Evolutionary conservation across 2,888 invertebrate species (phyloP), one percentile per base, ranked within the genome.

Genomic region (Argyresthia goedartella): DNA sequence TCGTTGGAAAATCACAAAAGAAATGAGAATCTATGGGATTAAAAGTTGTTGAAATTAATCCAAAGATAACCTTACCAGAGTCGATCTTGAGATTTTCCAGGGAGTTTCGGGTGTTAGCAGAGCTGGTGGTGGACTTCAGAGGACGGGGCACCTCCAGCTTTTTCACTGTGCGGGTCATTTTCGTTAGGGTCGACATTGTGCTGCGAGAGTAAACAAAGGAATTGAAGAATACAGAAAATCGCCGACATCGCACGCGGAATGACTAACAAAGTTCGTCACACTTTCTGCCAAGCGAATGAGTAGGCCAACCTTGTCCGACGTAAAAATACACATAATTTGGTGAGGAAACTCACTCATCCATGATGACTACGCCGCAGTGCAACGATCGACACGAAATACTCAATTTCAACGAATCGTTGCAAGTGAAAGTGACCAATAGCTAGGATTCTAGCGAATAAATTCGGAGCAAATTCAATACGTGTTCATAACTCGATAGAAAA

Each of bases 81-180:
- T 80, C 87, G 73, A 85, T 87, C 81, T 82, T 88, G 70, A 82
- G 78, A 63, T 88, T 88, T 66, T 82, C 67, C 60, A 82, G 76
- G 56, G 86, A 87, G 65, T 84, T 87, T 60, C 86, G 81, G 66
- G 81, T 85, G 70, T 84, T 87, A 64, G 86, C 80, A 59, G 84
- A 78, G 69, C 89, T 88, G 61, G 89, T 89, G 60, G 89, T 87
- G 60, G 84, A 81, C 81, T 92, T 93, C 61, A 92, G 81, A 67
- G 92, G 92, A 76, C 92, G 89, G 63, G 93, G 92, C 69, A 92
- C 90, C 81, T 93, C 92, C 65, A 92, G 86, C 84, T 92, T 92
- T 79, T 92, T 92, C 55, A 91, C 89, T 66, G 90, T 89, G 79
- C 92, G 89, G 79, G 90, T 89, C 81, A 90, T 88, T 87, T 90